A percentile compares a stretch with the other conserved stretches of the same genome.
Conservation (phyloP, 2,797 vertebrate species). For the Hapalemur alaotrensis region DNA sequence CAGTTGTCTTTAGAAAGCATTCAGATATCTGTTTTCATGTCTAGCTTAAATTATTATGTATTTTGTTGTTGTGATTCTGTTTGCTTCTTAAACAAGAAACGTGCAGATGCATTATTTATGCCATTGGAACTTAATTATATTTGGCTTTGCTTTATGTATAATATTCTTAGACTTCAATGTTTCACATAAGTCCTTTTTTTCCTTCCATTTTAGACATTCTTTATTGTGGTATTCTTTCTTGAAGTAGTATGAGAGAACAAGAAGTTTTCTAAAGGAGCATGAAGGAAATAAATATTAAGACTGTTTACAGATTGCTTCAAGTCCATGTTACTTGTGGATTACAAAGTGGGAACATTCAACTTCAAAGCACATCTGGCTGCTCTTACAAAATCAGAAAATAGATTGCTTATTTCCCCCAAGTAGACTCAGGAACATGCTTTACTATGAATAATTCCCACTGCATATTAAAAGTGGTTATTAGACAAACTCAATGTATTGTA, state of each 20-base stretch:
- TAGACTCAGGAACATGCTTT: conserved; percentile 81
- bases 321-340: conserved; percentile 89
- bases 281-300: conserved; percentile 85
- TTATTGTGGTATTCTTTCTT: conserved; percentile 89
- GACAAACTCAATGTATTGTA: conserved; percentile 29
- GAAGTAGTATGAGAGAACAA: conserved; percentile 87
- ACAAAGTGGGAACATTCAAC: conserved; percentile 89
- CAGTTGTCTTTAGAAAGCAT: conserved; percentile 71
- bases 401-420: conserved; percentile 82
- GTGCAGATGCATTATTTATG: conserved; percentile 66
- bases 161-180: conserved; percentile 85
- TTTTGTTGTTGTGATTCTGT: conserved; percentile 78
- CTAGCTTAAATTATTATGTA: conserved; percentile 78
- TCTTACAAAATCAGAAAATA: conserved; percentile 87
- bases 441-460: conserved; percentile 73
- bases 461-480: conserved; percentile 62
- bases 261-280: conserved; percentile 87
- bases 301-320: conserved; percentile 90
- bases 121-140: conserved; percentile 80
- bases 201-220: conserved; percentile 80
- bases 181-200: conserved; percentile 84
- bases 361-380: conserved; percentile 91
- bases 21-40: conserved; percentile 76
- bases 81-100: conserved; percentile 75
- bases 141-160: conserved; percentile 78